Evolutionary conservation across 2,113 vertebrate genomes (phyloP).

Genomic region (Serinus canaria): DNA sequence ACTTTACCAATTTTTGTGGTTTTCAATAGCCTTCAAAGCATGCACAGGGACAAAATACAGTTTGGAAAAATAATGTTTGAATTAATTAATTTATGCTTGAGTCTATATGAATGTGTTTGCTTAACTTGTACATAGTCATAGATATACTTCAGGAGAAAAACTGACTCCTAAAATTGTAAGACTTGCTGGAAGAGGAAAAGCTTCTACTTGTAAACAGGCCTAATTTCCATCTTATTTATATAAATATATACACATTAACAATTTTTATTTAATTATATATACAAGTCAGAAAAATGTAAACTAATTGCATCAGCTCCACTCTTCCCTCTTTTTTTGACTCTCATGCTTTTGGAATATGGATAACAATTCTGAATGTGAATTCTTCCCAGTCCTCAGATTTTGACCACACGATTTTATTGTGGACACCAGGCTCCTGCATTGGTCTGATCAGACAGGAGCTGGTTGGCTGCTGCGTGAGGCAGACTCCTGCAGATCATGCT

Average conservation of each 20-base stretch:
- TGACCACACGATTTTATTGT: background rate
- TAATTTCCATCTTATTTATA: background rate
- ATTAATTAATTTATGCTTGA: conserved; percentile 10
- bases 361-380: background rate
- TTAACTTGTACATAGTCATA: background rate
- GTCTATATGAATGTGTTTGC: background rate
- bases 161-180: background rate
- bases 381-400: background rate
- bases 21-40: conserved; percentile 50
- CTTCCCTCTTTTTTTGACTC: background rate
- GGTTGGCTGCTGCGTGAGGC: background rate
- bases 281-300: background rate
- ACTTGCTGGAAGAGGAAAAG: background rate
- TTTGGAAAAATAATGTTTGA: background rate
- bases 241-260: background rate
- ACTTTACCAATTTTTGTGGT: conserved; percentile 48
- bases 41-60: conserved; percentile 3
- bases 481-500: background rate
- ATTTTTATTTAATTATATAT: background rate
- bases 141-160: background rate
- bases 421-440: background rate
- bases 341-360: background rate
- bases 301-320: background rate
- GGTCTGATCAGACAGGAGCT: background rate
- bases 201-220: background rate